These are phyloP conservation scores for Dolichomitus sp. DNA, from an alignment of 2,888 invertebrate genomes.

Conservation along the genomic window DNA sequence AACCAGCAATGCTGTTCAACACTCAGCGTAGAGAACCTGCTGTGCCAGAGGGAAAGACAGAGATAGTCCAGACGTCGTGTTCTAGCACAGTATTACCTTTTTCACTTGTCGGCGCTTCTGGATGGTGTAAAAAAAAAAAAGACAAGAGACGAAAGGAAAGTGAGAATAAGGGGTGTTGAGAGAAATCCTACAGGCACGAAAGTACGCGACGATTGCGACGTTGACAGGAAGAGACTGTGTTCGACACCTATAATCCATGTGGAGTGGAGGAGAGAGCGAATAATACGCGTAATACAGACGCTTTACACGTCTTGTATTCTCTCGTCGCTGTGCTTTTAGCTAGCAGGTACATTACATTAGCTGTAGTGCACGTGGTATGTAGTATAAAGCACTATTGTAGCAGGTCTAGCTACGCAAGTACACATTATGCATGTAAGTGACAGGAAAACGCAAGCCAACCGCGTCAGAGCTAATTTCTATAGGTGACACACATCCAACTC, in stretches of 20 bases:
- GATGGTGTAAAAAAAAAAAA: slow-evolving; percentile 21
- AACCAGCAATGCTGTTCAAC: slow-evolving; percentile 25
- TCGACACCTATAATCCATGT: slow-evolving; percentile 44
- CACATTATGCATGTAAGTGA: slow-evolving; percentile 27
- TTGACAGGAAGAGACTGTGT: slow-evolving; percentile 5
- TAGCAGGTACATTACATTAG: slow-evolving; percentile 1
- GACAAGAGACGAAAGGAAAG: slow-evolving; percentile 22
- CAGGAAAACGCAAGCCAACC: slow-evolving; percentile 23
- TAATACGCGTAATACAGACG: slow-evolving; percentile 47
- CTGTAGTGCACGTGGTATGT: background rate
- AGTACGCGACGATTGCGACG: background rate
- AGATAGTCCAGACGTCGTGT: background rate
- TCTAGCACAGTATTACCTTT: slow-evolving; percentile 19
- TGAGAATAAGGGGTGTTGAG: slow-evolving; percentile 32
- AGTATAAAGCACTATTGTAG: slow-evolving; percentile 14
- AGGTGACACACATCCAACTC: slow-evolving; percentile 49
- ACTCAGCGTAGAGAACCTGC: background rate
- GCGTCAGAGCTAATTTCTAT: slow-evolving; percentile 58
- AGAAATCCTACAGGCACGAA: slow-evolving; percentile 25
- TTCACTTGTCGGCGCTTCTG: slow-evolving; percentile 12
- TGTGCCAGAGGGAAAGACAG: slow-evolving; percentile 7
- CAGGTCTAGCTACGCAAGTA: background rate
- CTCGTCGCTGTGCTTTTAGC: slow-evolving; percentile 3
- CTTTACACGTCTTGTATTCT: slow-evolving; percentile 11
- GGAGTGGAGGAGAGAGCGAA: slow-evolving; percentile 15